Percentiles rank a stretch among this genome's conserved stretches.
Evolutionary conservation across 2,888 invertebrate genomes (phyloP).

Genomic region (Ecliptopera silaceata): DNA sequence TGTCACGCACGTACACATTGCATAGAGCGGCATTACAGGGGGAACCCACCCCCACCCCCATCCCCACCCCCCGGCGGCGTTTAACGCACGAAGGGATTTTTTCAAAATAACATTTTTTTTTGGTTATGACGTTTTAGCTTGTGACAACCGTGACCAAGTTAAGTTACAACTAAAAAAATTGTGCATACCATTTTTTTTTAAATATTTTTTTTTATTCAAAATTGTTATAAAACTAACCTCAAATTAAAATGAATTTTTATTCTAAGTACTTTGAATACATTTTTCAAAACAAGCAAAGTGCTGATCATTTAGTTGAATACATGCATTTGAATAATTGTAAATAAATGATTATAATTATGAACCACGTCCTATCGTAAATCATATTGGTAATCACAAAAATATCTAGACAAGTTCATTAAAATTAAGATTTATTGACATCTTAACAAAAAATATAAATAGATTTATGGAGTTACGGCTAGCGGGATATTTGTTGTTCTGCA

Average conservation of each 20-base stretch:
- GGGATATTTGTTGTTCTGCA: no score
- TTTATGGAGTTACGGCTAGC: no score
- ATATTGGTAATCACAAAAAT: conserved; percentile 14
- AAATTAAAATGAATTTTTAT: no score
- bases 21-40: conserved; percentile 63
- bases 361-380: conserved; percentile 17
- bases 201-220: not conserved
- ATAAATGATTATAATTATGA: conserved; percentile 18
- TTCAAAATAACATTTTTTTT: conserved; percentile 60
- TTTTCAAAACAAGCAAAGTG: no score
- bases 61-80: conserved; percentile 38
- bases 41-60: conserved; percentile 31
- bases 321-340: no score
- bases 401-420: not conserved
- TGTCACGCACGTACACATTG: conserved; percentile 80
- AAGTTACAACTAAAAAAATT: no score
- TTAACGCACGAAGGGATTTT: conserved; percentile 69
- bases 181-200: not conserved
- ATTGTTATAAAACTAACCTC: no score
- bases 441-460: not conserved
- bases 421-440: conserved; percentile 1
- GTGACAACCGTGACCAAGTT: conserved; percentile 34
- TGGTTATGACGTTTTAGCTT: conserved; percentile 41
- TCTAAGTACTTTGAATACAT: no score
- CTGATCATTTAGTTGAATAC: no score